phyloP scores from a whole-genome alignment of 2,797 vertebrate species.

The Bovichtus diacanthus region DNA sequence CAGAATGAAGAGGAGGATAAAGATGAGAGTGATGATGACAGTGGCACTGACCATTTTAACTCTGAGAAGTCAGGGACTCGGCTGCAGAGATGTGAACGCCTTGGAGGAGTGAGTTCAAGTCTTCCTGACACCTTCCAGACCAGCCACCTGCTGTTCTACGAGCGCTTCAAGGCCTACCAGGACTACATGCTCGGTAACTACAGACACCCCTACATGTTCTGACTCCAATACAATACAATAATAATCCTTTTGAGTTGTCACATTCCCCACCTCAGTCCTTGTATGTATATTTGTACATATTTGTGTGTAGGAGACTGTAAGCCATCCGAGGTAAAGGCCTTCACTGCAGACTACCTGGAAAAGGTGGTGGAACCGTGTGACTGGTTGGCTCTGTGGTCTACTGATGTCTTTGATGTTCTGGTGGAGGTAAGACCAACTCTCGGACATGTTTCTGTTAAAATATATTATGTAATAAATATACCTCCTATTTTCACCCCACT shows the following conservation, averaged over 20 bases:
- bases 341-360: conserved; percentile 93
- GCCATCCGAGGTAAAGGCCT: conserved; percentile 92
- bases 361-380: conserved; percentile 92
- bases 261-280: not conserved
- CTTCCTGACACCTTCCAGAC: conserved; percentile 92
- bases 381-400: conserved; percentile 94
- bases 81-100: conserved; percentile 81
- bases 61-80: conserved; percentile 73
- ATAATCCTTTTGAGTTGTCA: not conserved
- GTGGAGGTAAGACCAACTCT: conserved; percentile 86
- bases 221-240: not conserved
- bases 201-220: not conserved
- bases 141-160: conserved; percentile 90
- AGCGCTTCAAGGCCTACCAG: conserved; percentile 94
- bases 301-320: conserved; percentile 91
- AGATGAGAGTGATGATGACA: conserved; percentile 68
- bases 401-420: conserved; percentile 91
- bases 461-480: not conserved
- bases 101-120: conserved; percentile 55
- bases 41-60: conserved; percentile 83
- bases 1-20: conserved; percentile 72
- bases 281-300: fast-evolving
- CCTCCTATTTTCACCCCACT: not conserved
- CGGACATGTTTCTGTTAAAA: not conserved
- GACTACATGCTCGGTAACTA: conserved; percentile 93